phyloP scores from a whole-genome alignment of 2,888 invertebrate species.

The Parnassius orleans region DNA sequence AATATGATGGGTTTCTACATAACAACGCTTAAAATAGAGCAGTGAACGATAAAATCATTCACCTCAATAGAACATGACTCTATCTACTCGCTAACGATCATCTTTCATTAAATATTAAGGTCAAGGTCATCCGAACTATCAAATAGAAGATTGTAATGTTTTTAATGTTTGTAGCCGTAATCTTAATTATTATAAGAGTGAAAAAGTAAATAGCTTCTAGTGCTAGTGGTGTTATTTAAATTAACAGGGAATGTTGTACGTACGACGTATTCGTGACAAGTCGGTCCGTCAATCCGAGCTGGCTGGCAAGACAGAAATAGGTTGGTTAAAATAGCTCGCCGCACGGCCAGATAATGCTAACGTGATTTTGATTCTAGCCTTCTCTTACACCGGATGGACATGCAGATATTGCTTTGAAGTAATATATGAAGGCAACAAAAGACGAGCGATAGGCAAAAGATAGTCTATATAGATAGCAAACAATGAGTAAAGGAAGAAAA shows the following conservation, averaged over 20 bases:
- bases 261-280: slow-evolving; percentile 69
- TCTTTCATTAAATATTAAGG: slow-evolving; percentile 59
- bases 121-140: slow-evolving; percentile 67
- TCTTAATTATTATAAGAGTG: background rate
- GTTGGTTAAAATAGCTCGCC: slow-evolving; percentile 71
- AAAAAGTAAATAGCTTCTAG: slow-evolving; percentile 4
- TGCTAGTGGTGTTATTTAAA: slow-evolving; percentile 39
- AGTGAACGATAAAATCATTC: too few relatives aligned
- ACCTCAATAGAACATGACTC: slow-evolving; percentile 8
- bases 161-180: slow-evolving; percentile 33
- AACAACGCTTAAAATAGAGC: too few relatives aligned
- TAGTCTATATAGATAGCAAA: slow-evolving; percentile 31
- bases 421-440: slow-evolving; percentile 29
- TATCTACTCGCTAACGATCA: slow-evolving; percentile 35
- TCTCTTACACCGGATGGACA: slow-evolving; percentile 51
- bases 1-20: slow-evolving; percentile 1
- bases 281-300: slow-evolving; percentile 79
- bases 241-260: slow-evolving; percentile 55
- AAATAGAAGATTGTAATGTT: slow-evolving; percentile 27
- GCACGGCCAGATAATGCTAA: slow-evolving; percentile 76
- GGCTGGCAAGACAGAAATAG: slow-evolving; percentile 75
- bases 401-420: slow-evolving; percentile 33
- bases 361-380: slow-evolving; percentile 72
- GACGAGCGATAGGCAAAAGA: slow-evolving; percentile 27
- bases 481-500: slow-evolving; percentile 31